A percentile compares a stretch with the other conserved stretches of the same genome.
Evolutionary conservation across 2,797 vertebrate species (phyloP).

Genomic region (Pagetopsis macropterus): DNA sequence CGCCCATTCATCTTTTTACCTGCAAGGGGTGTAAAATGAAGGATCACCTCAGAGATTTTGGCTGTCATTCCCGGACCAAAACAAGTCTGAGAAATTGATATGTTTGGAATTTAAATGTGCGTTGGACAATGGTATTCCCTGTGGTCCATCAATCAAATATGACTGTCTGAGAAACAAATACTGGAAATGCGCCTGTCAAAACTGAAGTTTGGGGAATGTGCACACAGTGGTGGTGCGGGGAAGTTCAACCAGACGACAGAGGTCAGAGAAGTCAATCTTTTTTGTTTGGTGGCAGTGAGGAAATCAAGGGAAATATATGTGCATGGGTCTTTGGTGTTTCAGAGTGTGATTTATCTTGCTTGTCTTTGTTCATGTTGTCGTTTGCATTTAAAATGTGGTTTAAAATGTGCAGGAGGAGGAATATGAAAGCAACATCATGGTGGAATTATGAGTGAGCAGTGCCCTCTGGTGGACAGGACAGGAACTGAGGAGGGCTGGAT

Average conservation of each 20-base stretch:
- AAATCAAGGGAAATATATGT: conserved; percentile 48
- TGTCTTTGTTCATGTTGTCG: conserved; percentile 59
- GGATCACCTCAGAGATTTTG: conserved; percentile 54
- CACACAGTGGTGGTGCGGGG: neutral
- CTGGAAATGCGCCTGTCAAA: conserved; percentile 39
- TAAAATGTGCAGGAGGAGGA: conserved; percentile 28
- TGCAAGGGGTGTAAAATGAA: conserved; percentile 58
- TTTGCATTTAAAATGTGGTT: conserved; percentile 58
- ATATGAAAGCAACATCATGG: neutral
- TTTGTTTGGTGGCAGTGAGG: conserved; percentile 16
- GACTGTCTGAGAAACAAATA: conserved; percentile 48
- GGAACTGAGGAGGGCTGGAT: neutral
- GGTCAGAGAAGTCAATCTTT: conserved; percentile 53
- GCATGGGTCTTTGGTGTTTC: conserved; percentile 42
- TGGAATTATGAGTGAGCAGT: conserved; percentile 66
- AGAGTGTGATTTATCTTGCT: conserved; percentile 55
- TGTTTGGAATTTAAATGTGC: conserved; percentile 69
- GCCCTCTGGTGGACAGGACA: conserved; percentile 70
- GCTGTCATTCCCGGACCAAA: conserved; percentile 42
- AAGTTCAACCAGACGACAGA: conserved; percentile 35
- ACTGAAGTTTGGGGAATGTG: conserved; percentile 42
- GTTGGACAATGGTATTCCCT: conserved; percentile 57
- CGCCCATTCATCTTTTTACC: conserved; percentile 65
- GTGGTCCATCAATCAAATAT: conserved; percentile 71
- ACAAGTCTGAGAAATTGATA: conserved; percentile 67